Conservation (phyloP, 2,888 invertebrate species). For the Aethes cnicana region DNA sequence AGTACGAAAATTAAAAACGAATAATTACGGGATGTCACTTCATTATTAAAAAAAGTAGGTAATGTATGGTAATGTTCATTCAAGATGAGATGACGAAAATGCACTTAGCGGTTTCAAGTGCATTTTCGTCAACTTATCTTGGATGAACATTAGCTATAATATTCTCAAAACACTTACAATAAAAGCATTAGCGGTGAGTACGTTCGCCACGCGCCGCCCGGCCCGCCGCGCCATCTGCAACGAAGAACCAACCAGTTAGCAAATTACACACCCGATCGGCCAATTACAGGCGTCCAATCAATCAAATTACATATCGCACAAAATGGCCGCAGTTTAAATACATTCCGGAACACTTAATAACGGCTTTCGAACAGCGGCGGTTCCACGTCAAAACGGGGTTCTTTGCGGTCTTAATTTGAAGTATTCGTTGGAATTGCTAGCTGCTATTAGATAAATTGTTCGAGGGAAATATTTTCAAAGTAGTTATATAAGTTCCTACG, state of each 20-base stretch:
- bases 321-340: conserved; percentile 45
- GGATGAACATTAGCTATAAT: not conserved
- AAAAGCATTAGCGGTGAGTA: conserved; percentile 60
- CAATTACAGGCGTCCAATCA: conserved; percentile 43
- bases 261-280: conserved; percentile 37
- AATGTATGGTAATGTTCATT: too few species aligned
- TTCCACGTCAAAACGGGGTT: conserved; percentile 1
- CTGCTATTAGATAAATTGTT: too few species aligned
- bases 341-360: conserved; percentile 39
- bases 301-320: conserved; percentile 1
- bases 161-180: conserved; percentile 51
- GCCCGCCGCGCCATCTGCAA: conserved; percentile 66
- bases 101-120: too few species aligned
- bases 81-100: too few species aligned
- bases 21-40: too few species aligned
- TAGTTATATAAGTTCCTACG: too few species aligned
- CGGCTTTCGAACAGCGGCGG: conserved; percentile 1
- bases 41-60: too few species aligned
- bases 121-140: not conserved
- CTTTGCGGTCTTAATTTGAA: not conserved
- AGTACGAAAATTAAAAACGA: too few species aligned
- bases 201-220: conserved; percentile 50
- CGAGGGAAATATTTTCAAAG: too few species aligned
- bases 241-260: conserved; percentile 34
- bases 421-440: not conserved